Base-by-base conservation (phyloP, 2,888 invertebrate species). In the Boloria euphrosyne region DNA sequence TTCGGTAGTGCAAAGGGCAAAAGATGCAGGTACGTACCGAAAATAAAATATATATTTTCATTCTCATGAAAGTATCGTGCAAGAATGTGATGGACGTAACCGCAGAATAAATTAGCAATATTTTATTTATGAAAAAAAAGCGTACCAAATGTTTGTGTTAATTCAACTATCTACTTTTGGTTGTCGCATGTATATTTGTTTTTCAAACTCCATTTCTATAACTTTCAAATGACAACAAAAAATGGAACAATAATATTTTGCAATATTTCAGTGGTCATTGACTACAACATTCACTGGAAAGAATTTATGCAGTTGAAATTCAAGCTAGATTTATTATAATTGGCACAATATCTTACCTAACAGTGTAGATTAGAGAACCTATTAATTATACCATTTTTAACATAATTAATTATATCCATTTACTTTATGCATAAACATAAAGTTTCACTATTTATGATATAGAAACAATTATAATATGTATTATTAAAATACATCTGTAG, bases 1-100 rank as follows among this genome's bases (percentile, higher is more conserved):
- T 90, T 96, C 96, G 68, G 98, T 98, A 10, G 94, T 98, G 71
- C 96, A 97, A 90, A 94, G 98, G 90, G 97, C 98, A 74, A 97
- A 97, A 93, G 97, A 98, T 93, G 95, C 98, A 88, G 98, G 97
- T 96, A 90, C 80, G 80, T 70, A 50, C 47, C 10, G 31, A 38
- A 22, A 57, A 55, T 22, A 22, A 22, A 2, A 22, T 22, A 22
- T 3, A 58, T 53, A 51, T 59, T 38, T 59, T 59, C 18, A 59
- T 38, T 38, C 58, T 50, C n/a, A n/a, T n/a, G 59, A 67, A 70
- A 60, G 64, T 75, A 66, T 74, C 76, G 72, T 76, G 76, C 71
- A 71, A 71, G 70, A 67, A 76, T 73, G 74, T 69, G 67, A 65
- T 66, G 61, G 47, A 71, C 63, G 71, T 73, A 72, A 73, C 69